Base-by-base conservation (phyloP, 2,113 vertebrate genomes). In the Gadus macrocephalus region DNA sequence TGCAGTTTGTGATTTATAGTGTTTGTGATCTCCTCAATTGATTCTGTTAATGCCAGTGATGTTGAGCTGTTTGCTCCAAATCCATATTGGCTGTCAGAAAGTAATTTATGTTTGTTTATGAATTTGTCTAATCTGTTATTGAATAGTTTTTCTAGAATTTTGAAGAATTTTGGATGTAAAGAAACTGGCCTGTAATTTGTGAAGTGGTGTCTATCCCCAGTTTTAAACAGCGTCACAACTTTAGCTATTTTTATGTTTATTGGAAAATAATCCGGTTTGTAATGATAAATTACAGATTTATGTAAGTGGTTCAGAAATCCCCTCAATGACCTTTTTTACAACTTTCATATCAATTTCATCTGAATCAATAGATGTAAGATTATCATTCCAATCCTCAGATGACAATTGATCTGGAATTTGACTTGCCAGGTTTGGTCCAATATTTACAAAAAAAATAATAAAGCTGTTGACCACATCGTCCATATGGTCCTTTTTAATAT, bases 1-100 rank as follows among this genome's bases (percentile, higher is more conserved):
- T 62, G 62, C 60, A 42, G n/a, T 42, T 42, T 60, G 42, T 25
- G 25, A 8, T 38, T 27, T 11, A 65, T 28, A 27, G 15, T 38
- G 42, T 65, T 64, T 15, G 53, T 53, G 15, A 53, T 64, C 17
- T 64, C 25, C 31, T 64, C 62, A 28, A 64, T 64, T 64, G 31
- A 16, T 31, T 64, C 20, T 9, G 31, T 64, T 9, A 53, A 7
- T 55, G 62, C 62, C 61, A 53, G 15, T 12, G 53, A 53, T 53
- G 25, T 25, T 25, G 25, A 25, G 25, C 53, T 53, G 53, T 15
- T 53, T 53, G 3, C 15, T 53, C 53, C 3, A 53, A 53, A 53
- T 25, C 25, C 25, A 25, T 25, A 25, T 25, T 25, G 25, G 25
- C 25, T 25, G 25, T 25, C 25, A 25, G 25, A 25, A 8, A 53